Conservation (phyloP, 2,797 vertebrate species). For the Mormyrops attenuatus region DNA sequence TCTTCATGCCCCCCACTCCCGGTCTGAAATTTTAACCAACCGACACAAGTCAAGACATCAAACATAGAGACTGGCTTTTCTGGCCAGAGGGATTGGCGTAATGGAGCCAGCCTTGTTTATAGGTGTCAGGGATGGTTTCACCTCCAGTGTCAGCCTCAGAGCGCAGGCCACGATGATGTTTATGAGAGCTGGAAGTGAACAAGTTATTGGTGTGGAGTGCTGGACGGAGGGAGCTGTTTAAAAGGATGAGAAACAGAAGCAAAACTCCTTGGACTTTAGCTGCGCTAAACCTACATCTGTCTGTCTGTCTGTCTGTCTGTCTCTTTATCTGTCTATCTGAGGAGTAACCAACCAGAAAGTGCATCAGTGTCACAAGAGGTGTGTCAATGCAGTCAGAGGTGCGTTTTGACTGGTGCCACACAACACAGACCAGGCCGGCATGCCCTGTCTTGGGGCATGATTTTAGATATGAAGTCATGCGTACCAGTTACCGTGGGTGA, state of each 20-base stretch:
- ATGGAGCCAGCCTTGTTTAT: background rate
- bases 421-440: background rate
- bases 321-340: background rate
- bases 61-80: background rate
- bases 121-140: background rate
- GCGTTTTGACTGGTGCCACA: background rate
- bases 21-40: background rate
- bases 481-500: background rate
- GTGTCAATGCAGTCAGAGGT: background rate
- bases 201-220: background rate
- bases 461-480: background rate
- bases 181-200: background rate
- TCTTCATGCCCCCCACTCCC: background rate
- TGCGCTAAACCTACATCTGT: background rate
- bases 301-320: background rate
- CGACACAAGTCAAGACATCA: background rate
- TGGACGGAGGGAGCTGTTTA: background rate
- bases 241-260: background rate
- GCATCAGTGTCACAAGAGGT: background rate
- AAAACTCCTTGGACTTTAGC: background rate
- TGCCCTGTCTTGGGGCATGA: background rate
- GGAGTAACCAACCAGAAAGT: background rate
- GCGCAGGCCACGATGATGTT: background rate
- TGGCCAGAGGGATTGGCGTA: background rate
- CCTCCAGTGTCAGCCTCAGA: background rate